A percentile compares a stretch with the other conserved stretches of the same genome.
phyloP scores from a whole-genome alignment of 1,140 invertebrate genomes.

The Scaptomyza hsui region DNA sequence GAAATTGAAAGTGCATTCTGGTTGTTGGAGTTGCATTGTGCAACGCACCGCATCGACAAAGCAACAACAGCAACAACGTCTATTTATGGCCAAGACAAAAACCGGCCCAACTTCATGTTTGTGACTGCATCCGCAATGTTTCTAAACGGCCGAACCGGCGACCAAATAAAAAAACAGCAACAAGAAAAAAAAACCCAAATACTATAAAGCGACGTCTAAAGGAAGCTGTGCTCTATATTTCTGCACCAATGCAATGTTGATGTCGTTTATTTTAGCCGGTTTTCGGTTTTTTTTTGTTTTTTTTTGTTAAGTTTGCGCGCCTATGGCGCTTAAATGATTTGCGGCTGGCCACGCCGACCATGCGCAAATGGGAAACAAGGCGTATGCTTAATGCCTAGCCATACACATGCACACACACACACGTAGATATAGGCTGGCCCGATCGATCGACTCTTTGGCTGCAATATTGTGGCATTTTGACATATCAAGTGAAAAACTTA shows the following conservation, averaged over 20 bases:
- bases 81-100: constrained; percentile 76
- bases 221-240: constrained; percentile 68
- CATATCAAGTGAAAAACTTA: constrained; percentile 78
- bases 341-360: constrained; percentile 52
- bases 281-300: constrained; percentile 4
- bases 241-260: constrained; percentile 11
- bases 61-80: constrained; percentile 58
- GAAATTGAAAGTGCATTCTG: constrained; percentile 55
- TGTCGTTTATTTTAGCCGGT: constrained; percentile 10
- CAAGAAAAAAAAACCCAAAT: constrained; percentile 29
- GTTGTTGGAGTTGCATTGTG: constrained; percentile 68
- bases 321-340: constrained; percentile 76
- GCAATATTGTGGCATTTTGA: constrained; percentile 75
- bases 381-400: constrained; percentile 60
- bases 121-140: constrained; percentile 77
- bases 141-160: constrained; percentile 62
- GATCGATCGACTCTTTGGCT: constrained; percentile 37
- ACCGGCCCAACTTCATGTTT: constrained; percentile 76
- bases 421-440: constrained; percentile 15
- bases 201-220: constrained; percentile 57
- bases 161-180: constrained; percentile 19
- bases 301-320: constrained; percentile 50
- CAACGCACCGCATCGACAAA: constrained; percentile 48
- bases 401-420: constrained; percentile 7
- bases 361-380: constrained; percentile 60